Evolutionary conservation across 2,888 invertebrate genomes (phyloP).

Genomic region (Drosophila mettleri): DNA sequence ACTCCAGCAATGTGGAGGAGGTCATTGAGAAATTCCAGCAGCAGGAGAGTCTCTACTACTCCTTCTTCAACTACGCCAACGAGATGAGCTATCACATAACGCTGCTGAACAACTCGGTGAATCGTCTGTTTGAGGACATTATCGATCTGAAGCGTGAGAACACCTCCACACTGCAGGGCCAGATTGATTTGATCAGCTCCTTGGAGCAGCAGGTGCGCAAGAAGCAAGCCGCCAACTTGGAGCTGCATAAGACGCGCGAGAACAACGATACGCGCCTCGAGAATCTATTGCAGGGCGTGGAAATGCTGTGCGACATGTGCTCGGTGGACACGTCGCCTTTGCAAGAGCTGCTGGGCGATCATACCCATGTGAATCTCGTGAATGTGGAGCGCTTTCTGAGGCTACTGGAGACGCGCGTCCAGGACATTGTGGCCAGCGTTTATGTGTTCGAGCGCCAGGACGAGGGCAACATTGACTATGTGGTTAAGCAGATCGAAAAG

Average conservation of each 20-base stretch:
- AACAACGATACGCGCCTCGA: conserved; percentile 71
- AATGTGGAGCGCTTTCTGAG: conserved; percentile 86
- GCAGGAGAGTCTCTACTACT: conserved; percentile 84
- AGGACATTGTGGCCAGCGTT: conserved; percentile 86
- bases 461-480: conserved; percentile 54
- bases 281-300: conserved; percentile 75
- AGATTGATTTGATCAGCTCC: conserved; percentile 69
- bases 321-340: conserved; percentile 86
- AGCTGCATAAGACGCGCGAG: conserved; percentile 54
- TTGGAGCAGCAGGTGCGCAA: conserved; percentile 67
- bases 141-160: conserved; percentile 70
- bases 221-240: conserved; percentile 66
- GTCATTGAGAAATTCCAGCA: conserved; percentile 83
- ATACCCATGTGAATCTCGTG: conserved; percentile 87
- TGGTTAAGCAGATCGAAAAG: conserved; percentile 82
- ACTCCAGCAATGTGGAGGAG: conserved; percentile 71
- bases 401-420: conserved; percentile 86
- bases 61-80: conserved; percentile 84
- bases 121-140: conserved; percentile 82
- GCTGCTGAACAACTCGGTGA: conserved; percentile 79
- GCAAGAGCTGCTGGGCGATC: conserved; percentile 86
- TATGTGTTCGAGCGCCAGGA: conserved; percentile 83
- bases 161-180: conserved; percentile 63
- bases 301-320: conserved; percentile 84
- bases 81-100: conserved; percentile 84